A percentile compares a stretch with the other conserved stretches of the same genome.
Evolutionary conservation across 2,888 invertebrate genomes (phyloP).

Genomic region (Nymphalis urticae): DNA sequence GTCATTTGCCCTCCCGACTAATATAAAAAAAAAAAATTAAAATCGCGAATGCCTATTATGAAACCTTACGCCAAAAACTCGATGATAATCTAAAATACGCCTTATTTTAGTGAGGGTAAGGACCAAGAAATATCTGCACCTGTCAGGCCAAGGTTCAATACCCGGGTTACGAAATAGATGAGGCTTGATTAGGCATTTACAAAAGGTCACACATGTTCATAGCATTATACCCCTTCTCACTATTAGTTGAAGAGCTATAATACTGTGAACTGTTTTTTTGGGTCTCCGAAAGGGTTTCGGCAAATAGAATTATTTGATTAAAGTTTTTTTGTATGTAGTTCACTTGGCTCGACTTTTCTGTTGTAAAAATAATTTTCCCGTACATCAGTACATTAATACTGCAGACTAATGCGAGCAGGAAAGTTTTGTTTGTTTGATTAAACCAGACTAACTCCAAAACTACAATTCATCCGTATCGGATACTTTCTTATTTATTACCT

Average conservation of each 20-base stretch:
- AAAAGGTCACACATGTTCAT: constrained; percentile 14
- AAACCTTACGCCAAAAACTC: background rate
- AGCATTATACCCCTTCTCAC: background rate
- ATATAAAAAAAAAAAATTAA: no score
- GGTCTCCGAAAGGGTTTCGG: background rate
- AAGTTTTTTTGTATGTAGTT: background rate
- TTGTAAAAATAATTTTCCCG: background rate
- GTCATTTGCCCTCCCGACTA: no score
- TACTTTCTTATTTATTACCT: no score
- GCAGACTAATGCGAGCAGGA: no score
- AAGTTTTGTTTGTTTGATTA: no score
- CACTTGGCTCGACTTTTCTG: background rate
- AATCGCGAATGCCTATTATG: constrained; percentile 2
- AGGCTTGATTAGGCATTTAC: constrained; percentile 32
- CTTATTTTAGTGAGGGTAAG: constrained; percentile 31
- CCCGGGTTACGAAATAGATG: constrained; percentile 34
- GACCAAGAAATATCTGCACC: constrained; percentile 33
- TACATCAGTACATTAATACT: no score
- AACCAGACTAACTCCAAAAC: no score
- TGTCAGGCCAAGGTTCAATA: constrained; percentile 44
- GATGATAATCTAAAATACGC: constrained; percentile 21
- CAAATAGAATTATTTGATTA: constrained; percentile 10
- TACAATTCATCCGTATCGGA: no score
- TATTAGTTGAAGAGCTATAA: background rate
- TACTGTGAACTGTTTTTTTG: background rate